Evolutionary conservation across 37 sponge, comb jelly and placozoan genomes (phyloP).

Genomic region (Chondrilla cf. caribensis): DNA sequence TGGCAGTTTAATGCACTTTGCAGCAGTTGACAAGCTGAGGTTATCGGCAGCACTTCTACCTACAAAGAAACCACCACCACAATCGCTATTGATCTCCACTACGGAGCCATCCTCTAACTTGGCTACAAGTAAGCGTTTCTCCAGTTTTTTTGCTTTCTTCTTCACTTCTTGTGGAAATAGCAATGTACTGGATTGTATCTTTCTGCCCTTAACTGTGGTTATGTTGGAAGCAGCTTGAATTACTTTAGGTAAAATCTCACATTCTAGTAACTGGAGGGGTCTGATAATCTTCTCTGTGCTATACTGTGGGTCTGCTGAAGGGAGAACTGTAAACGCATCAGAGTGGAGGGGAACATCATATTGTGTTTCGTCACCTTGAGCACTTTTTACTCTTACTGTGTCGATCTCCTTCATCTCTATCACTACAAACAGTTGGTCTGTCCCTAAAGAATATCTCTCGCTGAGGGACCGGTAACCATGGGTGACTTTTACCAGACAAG

Average conservation of each 20-base stretch:
- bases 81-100: not conserved
- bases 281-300: too few species aligned
- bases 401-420: not conserved
- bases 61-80: not conserved
- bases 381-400: not conserved
- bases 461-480: not conserved
- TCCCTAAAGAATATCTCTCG: not conserved
- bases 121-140: not conserved
- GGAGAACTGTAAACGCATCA: not conserved
- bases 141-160: not conserved
- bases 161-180: slow-evolving; percentile 10
- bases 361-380: too few species aligned
- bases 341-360: not conserved
- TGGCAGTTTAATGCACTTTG: not conserved
- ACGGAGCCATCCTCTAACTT: not conserved
- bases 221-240: not conserved
- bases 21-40: not conserved
- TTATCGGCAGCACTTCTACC: not conserved
- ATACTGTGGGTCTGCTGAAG: not conserved
- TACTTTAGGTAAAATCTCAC: not conserved
- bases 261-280: not conserved
- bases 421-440: slow-evolving; percentile 4
- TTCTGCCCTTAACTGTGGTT: not conserved
- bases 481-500: not conserved
- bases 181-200: not conserved